phyloP scores from a whole-genome alignment of 1,140 invertebrate species.

The Cryptotermes secundus region DNA sequence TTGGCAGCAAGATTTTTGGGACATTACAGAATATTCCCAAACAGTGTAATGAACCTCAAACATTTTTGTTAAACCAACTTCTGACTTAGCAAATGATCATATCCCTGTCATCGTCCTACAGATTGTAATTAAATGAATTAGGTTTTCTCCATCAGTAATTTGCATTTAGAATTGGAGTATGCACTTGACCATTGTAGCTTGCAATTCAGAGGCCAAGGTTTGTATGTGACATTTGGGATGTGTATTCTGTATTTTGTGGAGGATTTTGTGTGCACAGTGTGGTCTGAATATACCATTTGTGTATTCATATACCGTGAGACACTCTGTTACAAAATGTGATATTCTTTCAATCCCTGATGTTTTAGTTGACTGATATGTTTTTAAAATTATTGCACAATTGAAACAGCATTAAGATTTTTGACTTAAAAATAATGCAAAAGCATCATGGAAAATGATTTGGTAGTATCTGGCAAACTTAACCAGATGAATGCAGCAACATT shows the following conservation, averaged over 20 bases:
- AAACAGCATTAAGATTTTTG: not conserved
- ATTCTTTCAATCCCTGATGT: not conserved
- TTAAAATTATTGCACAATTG: not conserved
- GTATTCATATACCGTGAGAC: slow-evolving; percentile 7
- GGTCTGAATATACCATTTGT: not conserved
- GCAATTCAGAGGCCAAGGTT: slow-evolving; percentile 1
- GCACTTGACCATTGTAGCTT: not conserved
- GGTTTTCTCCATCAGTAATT: not conserved
- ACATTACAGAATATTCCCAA: not conserved
- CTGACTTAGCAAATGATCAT: not conserved
- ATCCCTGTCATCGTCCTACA: not conserved
- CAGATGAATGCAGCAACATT: not conserved
- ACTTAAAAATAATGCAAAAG: not conserved
- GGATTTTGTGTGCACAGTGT: not conserved
- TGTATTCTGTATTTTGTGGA: not conserved
- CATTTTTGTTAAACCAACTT: not conserved
- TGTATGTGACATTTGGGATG: not conserved
- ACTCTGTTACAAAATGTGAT: slow-evolving; percentile 10
- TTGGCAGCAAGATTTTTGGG: not conserved
- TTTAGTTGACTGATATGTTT: not conserved
- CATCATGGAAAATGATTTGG: not conserved
- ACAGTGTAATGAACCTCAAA: not conserved
- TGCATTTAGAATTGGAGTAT: not conserved
- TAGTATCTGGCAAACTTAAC: not conserved
- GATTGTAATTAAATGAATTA: not conserved